Conservation (phyloP, 1,140 invertebrate species). For the Leptopilina clavipes region DNA sequence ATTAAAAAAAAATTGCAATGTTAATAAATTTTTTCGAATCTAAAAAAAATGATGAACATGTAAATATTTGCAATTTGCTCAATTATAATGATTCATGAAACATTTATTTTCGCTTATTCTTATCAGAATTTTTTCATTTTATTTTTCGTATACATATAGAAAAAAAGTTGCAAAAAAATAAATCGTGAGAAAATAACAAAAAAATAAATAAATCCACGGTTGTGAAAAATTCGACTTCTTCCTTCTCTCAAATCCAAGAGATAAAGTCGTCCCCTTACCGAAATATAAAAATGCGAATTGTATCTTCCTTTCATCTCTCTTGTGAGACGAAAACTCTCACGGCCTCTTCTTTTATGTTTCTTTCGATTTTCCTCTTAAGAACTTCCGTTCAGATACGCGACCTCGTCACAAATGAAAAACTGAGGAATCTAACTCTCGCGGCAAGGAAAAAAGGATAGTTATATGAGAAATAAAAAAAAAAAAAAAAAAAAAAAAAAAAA, state of each 20-base stretch:
- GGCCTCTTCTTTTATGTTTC: not conserved
- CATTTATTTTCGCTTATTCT: too few species aligned
- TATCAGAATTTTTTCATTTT: too few species aligned
- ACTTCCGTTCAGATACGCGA: constrained; percentile 7
- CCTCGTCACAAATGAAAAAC: not conserved
- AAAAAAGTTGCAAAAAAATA: not conserved
- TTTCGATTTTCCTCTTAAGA: constrained; percentile 8
- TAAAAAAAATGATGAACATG: too few species aligned
- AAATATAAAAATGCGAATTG: constrained; percentile 19
- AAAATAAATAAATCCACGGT: not conserved
- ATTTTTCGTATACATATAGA: not conserved
- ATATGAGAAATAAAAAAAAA: not conserved
- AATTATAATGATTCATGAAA: too few species aligned
- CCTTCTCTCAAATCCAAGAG: not conserved
- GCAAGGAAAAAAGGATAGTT: not conserved
- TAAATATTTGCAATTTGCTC: too few species aligned
- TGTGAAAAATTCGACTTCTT: not conserved
- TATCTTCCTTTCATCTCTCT: not conserved
- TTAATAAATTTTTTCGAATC: too few species aligned
- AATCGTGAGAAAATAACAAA: not conserved
- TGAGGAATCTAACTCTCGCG: not conserved
- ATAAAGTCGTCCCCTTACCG: not conserved
- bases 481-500: not conserved
- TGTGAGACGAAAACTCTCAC: not conserved
- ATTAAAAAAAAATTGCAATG: too few species aligned